phyloP scores from a whole-genome alignment of 2,797 vertebrate species.

The Aeoliscus strigatus region DNA sequence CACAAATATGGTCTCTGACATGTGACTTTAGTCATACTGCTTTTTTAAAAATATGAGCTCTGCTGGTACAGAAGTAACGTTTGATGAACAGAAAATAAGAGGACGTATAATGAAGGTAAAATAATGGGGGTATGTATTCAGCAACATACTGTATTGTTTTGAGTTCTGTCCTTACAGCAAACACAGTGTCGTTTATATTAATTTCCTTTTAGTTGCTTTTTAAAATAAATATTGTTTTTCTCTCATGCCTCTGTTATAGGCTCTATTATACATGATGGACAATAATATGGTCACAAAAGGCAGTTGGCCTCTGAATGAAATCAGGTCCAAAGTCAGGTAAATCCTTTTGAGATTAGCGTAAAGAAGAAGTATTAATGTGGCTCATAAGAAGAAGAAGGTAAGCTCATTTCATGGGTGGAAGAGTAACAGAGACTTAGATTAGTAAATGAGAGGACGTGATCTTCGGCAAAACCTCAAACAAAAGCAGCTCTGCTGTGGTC shows the following conservation, averaged over 20 bases:
- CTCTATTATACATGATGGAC: too few species aligned
- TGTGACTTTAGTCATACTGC: constrained; percentile 33
- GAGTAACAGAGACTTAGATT: constrained; percentile 28
- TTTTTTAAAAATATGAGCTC: constrained; percentile 36
- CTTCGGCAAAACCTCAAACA: constrained; percentile 1
- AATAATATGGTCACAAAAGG: constrained; percentile 49
- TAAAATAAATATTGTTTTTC: too few species aligned
- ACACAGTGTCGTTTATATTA: too few species aligned
- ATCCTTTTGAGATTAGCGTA: constrained; percentile 49
- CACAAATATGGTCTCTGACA: constrained; percentile 39
- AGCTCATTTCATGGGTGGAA: constrained; percentile 32
- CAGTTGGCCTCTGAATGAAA: constrained; percentile 46
- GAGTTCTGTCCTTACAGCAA: too few species aligned
- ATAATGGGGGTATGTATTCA: too few species aligned
- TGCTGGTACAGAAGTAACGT: too few species aligned
- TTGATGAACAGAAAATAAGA: too few species aligned
- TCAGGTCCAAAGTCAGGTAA: constrained; percentile 18
- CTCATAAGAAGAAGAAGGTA: constrained; percentile 30
- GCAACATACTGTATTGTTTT: too few species aligned
- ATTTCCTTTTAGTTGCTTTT: too few species aligned
- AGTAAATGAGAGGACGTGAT: constrained; percentile 1
- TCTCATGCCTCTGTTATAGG: too few species aligned
- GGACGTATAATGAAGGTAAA: too few species aligned
- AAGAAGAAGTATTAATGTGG: constrained; percentile 55
- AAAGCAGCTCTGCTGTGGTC: not conserved